Evolutionary conservation across 2,113 vertebrate species (phyloP).

Genomic region (Pionites leucogaster): DNA sequence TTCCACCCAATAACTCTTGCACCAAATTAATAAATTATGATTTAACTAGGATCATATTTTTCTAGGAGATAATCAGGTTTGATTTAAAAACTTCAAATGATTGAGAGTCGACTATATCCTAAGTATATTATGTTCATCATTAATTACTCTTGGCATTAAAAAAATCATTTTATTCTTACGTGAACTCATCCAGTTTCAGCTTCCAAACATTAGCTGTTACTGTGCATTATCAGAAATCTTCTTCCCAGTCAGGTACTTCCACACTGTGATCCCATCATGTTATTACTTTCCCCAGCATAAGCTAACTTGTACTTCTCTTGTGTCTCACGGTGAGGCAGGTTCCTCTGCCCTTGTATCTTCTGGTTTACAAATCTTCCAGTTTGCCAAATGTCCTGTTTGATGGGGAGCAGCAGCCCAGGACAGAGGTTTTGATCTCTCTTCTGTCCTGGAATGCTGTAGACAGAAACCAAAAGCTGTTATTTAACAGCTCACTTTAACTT

Average conservation of each 20-base stretch:
- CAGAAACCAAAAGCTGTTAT: not conserved
- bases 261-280: not conserved
- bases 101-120: conserved; percentile 26
- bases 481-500: not conserved
- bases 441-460: not conserved
- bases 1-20: conserved; percentile 38
- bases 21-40: conserved; percentile 50
- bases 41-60: conserved; percentile 49
- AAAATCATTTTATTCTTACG: conserved; percentile 18
- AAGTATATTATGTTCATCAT: conserved; percentile 37
- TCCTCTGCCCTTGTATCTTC: not conserved
- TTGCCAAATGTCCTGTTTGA: not conserved
- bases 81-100: conserved; percentile 65
- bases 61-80: conserved; percentile 49
- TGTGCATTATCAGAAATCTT: not conserved
- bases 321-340: not conserved
- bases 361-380: not conserved
- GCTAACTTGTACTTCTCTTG: rapidly evolving
- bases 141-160: conserved; percentile 31
- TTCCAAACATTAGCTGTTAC: not conserved
- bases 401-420: not conserved
- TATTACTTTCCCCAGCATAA: not conserved
- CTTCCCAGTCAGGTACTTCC: not conserved
- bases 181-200: not conserved
- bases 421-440: rapidly evolving